Evolutionary conservation across 2,888 invertebrate species (phyloP), one percentile per base, ranked within the genome.

Genomic region (Brachylomia viminalis): DNA sequence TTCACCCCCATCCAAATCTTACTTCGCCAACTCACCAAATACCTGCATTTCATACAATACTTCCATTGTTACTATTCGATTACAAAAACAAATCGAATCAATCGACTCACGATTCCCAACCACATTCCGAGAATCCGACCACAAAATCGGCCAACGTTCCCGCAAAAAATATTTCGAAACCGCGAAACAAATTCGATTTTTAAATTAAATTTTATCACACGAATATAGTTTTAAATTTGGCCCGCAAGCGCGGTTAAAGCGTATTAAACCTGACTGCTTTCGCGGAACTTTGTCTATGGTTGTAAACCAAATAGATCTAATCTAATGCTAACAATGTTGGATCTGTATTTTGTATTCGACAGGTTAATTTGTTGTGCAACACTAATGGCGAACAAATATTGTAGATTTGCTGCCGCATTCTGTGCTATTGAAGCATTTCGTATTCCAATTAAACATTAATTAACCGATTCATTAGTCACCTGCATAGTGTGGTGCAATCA

Each of bases 311-410:
- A 82, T 71, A 73, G 68, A 79, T 78, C 72, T 78, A 70, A 79
- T 78, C 72, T 78, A 70, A 82, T 77, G 42, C 72, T 78, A 86
- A 78, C 76, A 74, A 67, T 62, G 68, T 71, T 62, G 56, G 72
- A 76, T 74, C 76, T 82, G 75, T 61, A 72, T 66, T 82, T 80
- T 76, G 70, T 54, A 79, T 86, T 85, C 69, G 78, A 75, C 79
- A 78, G 75, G 84, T 82, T 79, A 82, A 83, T 86, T 86, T 82
- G 76, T 87, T 75, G 5, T 38, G 77, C 80, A 80, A 80, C 78
- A 66, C 84, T 87, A 87, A 89, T 89, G 86, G 81, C 78, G 79
- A 59, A 76, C 84, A 82, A 89, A 89, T 81, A 87, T 88, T 89
- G 77, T 68, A 76, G 38, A 5, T 84, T 81, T 77, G 61, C 74